These are phyloP conservation scores for Pteropus rufus DNA, from an alignment of 2,797 vertebrate species.

Conservation along the genomic window DNA sequence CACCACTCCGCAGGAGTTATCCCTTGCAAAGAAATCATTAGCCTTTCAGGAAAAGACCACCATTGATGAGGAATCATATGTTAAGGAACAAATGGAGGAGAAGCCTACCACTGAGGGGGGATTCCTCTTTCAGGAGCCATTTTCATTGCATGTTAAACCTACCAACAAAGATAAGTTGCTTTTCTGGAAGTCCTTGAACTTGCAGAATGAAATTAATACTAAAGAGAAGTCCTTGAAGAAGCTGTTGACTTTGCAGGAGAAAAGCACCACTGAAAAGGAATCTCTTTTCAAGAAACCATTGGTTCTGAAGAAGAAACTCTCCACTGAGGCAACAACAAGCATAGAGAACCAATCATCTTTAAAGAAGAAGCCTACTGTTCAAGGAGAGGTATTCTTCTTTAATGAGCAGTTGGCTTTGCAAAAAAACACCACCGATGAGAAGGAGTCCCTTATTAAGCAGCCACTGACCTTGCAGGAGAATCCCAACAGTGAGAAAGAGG, in stretches of 20 bases:
- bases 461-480: not conserved
- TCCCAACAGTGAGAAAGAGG: not conserved
- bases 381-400: not conserved
- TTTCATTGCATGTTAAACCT: slow-evolving; percentile 11
- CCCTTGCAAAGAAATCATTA: not conserved
- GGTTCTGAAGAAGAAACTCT: slow-evolving; percentile 64
- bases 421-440: not conserved
- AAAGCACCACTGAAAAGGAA: not conserved
- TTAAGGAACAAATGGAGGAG: not conserved
- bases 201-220: not conserved
- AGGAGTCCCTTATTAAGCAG: not conserved
- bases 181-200: not conserved
- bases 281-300: slow-evolving; percentile 42
- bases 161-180: not conserved
- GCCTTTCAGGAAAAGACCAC: not conserved
- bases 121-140: not conserved
- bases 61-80: not conserved
- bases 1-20: not conserved
- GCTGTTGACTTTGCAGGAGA: not conserved
- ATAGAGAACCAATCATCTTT: slow-evolving; percentile 35
- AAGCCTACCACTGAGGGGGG: not conserved
- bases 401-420: not conserved
- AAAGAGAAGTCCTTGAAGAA: not conserved
- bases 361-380: not conserved
- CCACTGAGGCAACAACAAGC: slow-evolving; percentile 11